Evolutionary conservation across 2,797 vertebrate genomes (phyloP), one percentile per base, ranked within the genome.

Genomic region (Crypturellus tataupa): DNA sequence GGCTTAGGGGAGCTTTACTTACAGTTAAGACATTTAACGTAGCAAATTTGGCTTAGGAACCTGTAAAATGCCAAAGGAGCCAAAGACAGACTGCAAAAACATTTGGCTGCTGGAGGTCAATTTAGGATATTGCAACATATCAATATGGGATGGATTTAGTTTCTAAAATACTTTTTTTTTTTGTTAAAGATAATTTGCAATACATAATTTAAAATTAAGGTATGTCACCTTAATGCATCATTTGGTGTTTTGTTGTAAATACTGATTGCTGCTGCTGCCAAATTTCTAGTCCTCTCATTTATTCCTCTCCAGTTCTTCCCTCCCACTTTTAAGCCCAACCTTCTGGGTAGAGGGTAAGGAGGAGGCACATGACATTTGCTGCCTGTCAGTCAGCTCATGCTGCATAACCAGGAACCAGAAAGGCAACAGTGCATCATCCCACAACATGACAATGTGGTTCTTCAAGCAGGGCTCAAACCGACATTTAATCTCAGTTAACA

Each of bases 11-110:
- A 93, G 93, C 93, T 94, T 92, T 91, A 93, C 95, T 96, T 95
- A 94, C 94, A 90, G 94, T 90, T 96, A 92, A 96, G 93, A 95
- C 92, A 81, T 89, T 94, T 91, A 95, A 96, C 80, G 92, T 87
- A 25, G 62, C 62, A 89, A 90, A 91, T 91, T 92, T 95, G 93
- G 92, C 93, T 92, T 85, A 72, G 55, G 80, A 91, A 94, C 80
- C 83, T 87, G 51, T 42, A 63, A 49, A 89, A 95, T 7, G 51
- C 82, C 91, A 78, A 87, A 83, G 60, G 53, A 93, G 93, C 93
- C 97, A 96, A 96, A 60, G 94, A 89, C 85, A 93, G 87, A 72
- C 86, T 89, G 88, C 55, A 88, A 94, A 91, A 94, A 93, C 86
- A 94, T 94, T 91, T 96, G 95, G 93, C 84, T 94, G 81, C 88